Conservation (phyloP, 2,888 invertebrate genomes). For the Athrips mouffetella region DNA sequence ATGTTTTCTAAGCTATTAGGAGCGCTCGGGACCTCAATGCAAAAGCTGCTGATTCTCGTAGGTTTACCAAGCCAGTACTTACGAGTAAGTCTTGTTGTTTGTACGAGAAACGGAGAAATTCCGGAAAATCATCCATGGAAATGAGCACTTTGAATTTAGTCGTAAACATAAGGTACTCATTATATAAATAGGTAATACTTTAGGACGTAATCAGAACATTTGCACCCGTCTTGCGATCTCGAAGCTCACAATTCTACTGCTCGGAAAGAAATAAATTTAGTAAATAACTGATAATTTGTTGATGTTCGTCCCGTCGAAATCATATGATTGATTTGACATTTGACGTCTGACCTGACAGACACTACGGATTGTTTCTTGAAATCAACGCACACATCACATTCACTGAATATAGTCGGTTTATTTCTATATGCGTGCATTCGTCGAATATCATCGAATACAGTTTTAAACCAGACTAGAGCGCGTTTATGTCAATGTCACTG, state of each 20-base stretch:
- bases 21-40: too few species aligned
- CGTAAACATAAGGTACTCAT: constrained; percentile 45
- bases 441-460: too few species aligned
- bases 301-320: background rate
- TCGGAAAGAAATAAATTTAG: background rate
- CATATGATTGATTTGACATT: background rate
- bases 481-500: too few species aligned
- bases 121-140: constrained; percentile 26
- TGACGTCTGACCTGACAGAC: too few species aligned
- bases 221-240: background rate
- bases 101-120: constrained; percentile 51
- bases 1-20: too few species aligned
- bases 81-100: constrained; percentile 55
- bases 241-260: constrained; percentile 1
- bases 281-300: background rate
- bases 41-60: too few species aligned
- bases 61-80: too few species aligned
- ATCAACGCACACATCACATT: too few species aligned
- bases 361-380: too few species aligned
- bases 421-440: too few species aligned
- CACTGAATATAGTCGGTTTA: too few species aligned
- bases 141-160: background rate
- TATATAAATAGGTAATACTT: constrained; percentile 10
- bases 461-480: too few species aligned
- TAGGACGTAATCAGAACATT: constrained; percentile 19